phyloP scores from a whole-genome alignment of 2,888 invertebrate genomes.

The Ectemnius continuus region DNA sequence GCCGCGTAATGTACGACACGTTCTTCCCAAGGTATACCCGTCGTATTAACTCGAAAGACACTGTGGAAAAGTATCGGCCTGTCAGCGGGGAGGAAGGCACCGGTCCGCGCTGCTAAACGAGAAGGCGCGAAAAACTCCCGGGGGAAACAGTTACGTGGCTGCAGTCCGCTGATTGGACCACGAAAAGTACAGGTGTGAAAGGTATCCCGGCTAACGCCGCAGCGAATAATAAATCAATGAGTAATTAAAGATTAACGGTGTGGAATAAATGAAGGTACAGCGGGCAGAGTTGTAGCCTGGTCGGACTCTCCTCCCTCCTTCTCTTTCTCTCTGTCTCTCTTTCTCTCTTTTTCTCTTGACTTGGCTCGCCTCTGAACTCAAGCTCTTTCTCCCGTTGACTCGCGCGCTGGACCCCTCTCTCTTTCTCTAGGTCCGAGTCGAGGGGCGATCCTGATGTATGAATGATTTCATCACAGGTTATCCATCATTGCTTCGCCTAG shows the following conservation, averaged over 20 bases:
- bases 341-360: conserved; percentile 6
- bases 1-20: not conserved
- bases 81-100: conserved; percentile 16
- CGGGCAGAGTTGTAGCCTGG: conserved; percentile 30
- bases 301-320: conserved; percentile 11
- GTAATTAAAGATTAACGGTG: conserved; percentile 76
- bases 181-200: conserved; percentile 53
- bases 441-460: conserved; percentile 67
- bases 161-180: conserved; percentile 20
- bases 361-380: not conserved
- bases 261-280: conserved; percentile 55
- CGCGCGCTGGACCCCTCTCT: conserved; percentile 7
- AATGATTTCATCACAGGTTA: conserved; percentile 75
- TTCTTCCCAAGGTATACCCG: not conserved
- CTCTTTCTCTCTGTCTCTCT: conserved; percentile 7
- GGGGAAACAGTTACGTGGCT: conserved; percentile 2
- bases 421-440: conserved; percentile 2
- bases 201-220: conserved; percentile 55
- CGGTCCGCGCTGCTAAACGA: conserved; percentile 18
- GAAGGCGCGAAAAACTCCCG: not conserved
- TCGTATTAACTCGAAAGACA: not conserved
- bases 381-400: not conserved
- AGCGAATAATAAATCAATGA: conserved; percentile 73
- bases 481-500: conserved; percentile 73
- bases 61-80: not conserved